Conservation (phyloP, 2,888 invertebrate species). For the Lissocephala sabroskyi region DNA sequence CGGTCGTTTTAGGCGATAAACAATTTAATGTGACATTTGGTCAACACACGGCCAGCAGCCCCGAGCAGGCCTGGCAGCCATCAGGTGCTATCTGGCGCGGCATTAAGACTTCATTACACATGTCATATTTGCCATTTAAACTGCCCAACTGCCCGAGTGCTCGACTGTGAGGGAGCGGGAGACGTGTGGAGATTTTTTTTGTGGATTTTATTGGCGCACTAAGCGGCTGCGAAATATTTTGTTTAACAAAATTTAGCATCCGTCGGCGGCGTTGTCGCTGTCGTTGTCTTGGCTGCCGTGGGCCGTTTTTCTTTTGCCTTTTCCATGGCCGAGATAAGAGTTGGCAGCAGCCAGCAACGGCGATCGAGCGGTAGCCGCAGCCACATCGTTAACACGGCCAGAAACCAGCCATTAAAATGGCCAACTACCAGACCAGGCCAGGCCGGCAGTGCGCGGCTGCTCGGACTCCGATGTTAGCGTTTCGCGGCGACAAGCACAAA, state of each 20-base stretch:
- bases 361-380: conserved; percentile 16
- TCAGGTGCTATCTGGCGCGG: conserved; percentile 52
- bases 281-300: conserved; percentile 5
- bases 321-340: neutral
- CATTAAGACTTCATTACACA: conserved; percentile 66
- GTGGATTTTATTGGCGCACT: neutral
- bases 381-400: conserved; percentile 57
- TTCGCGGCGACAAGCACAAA: conserved; percentile 1
- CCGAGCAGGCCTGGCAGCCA: conserved; percentile 11
- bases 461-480: conserved; percentile 4
- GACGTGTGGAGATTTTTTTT: too few relatives aligned
- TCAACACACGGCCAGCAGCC: neutral
- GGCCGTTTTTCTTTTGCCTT: neutral
- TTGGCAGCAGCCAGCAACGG: neutral
- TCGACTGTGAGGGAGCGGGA: too few relatives aligned
- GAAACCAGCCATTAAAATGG: conserved; percentile 50
- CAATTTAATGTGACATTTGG: conserved; percentile 1
- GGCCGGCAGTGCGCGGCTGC: conserved; percentile 10
- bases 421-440: conserved; percentile 17
- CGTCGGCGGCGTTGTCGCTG: conserved; percentile 28
- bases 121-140: conserved; percentile 58
- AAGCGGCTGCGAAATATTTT: conserved; percentile 52
- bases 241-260: conserved; percentile 58
- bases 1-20: conserved; percentile 13
- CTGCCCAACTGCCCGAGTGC: too few relatives aligned